Evolutionary conservation across 2,113 vertebrate genomes (phyloP), one percentile per base, ranked within the genome.

Genomic region (Hippocampus zosterae): DNA sequence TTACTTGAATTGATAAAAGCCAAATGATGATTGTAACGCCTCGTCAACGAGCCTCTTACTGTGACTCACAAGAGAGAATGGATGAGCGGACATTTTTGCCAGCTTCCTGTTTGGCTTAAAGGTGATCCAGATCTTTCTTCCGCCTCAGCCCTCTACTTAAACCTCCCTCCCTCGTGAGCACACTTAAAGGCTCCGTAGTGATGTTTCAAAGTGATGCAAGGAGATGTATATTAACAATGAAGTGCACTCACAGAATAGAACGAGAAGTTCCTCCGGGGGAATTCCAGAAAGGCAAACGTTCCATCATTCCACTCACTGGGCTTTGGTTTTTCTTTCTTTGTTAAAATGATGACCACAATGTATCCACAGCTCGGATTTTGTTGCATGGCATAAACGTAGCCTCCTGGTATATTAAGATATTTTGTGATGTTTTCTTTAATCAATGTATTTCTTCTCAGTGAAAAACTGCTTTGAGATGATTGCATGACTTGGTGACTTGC

Each of bases 201-300:
- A 72, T 65, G 62, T 55, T 73, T 48, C 44, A 55, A 55, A 75
- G 46, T 70, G 44, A 65, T 78, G 56, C 71, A 68, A 66, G 25
- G 41, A 66, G 70, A 67, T 56, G 25, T 80, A 78, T 82, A 78
- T 82, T 79, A 78, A 84, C 70, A 82, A 73, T 70, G 23, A 82
- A 80, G 79, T 79, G 78, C 23, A 70, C 78, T 73, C 70, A 75
- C 23, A 69, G 68, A 62, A 23, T 68, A 76, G 40, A 74, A 65
- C 53, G 70, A 70, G 71, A 73, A 48, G 23, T 27, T 65, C 42
- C 63, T 44, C n/a, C 13, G 8, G 23, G 66, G 57, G 64, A 77
- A 73, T 59, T 68, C 65, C 65, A 78, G 69, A 61, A 29, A 67
- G 60, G 15, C 48, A 19, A 70, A 69, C 65, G 62, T 74, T 42